phyloP scores from a whole-genome alignment of 2,888 invertebrate genomes.

The Neelides folsomi region DNA sequence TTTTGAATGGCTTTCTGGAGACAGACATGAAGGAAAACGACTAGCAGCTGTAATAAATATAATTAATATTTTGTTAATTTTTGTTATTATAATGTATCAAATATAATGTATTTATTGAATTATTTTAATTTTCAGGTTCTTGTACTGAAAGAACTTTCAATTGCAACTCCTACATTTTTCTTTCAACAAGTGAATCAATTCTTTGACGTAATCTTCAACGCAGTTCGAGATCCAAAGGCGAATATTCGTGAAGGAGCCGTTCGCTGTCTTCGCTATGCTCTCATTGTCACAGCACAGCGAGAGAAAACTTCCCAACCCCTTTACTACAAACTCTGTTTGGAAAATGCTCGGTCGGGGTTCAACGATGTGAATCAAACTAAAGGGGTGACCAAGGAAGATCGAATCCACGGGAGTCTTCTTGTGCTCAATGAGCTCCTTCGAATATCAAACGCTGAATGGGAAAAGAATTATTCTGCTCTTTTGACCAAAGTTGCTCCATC shows the following conservation, averaged over 20 bases:
- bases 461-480: conserved; percentile 39
- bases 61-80: no score
- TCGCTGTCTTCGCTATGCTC: conserved; percentile 82
- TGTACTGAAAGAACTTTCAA: conserved; percentile 80
- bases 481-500: neutral
- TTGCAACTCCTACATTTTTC: conserved; percentile 93
- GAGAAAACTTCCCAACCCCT: conserved; percentile 69
- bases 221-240: conserved; percentile 79
- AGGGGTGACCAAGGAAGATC: conserved; percentile 71
- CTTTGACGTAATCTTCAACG: conserved; percentile 84
- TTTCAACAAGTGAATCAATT: conserved; percentile 86
- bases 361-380: conserved; percentile 58
- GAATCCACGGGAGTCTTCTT: conserved; percentile 80
- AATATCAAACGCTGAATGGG: conserved; percentile 79
- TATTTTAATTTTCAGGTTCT: conserved; percentile 44
- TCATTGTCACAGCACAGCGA: conserved; percentile 87
- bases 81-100: conserved; percentile 3
- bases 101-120: neutral
- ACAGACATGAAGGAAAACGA: conserved; percentile 76
- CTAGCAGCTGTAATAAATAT: conserved; percentile 60
- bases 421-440: conserved; percentile 86
- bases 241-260: conserved; percentile 84
- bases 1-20: conserved; percentile 86
- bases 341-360: conserved; percentile 70
- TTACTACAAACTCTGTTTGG: conserved; percentile 81